Conservation (phyloP, 2,888 invertebrate species). For the Creontiades dilutus region DNA sequence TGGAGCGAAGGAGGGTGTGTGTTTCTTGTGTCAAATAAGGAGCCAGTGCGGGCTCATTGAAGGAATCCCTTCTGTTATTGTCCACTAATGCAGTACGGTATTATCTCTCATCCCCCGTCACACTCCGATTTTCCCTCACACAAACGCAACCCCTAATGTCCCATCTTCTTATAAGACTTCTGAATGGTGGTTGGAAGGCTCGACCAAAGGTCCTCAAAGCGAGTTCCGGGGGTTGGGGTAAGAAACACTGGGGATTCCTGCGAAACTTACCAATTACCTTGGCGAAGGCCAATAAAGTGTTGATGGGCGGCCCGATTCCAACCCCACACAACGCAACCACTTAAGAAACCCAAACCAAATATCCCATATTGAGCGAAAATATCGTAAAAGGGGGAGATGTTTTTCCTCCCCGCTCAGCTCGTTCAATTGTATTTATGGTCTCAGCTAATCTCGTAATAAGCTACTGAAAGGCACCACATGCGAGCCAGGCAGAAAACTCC, state of each 20-base stretch:
- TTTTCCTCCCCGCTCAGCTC: conserved; percentile 11
- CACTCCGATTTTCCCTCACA: conserved; percentile 3
- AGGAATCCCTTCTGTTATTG: conserved; percentile 69
- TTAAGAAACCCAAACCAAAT: conserved; percentile 44
- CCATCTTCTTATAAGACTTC: conserved; percentile 57
- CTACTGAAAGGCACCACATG: conserved; percentile 65
- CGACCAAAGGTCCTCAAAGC: background rate
- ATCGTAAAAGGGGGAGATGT: conserved; percentile 53
- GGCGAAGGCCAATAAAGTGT: conserved; percentile 66
- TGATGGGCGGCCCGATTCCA: conserved; percentile 59
- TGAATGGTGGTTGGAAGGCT: conserved; percentile 55
- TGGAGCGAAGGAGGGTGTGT: conserved; percentile 34
- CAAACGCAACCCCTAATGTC: conserved; percentile 14
- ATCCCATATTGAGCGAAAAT: conserved; percentile 61
- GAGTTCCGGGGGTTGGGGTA: background rate
- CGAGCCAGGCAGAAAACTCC: conserved; percentile 24
- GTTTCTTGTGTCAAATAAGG: conserved; percentile 42
- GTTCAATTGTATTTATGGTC: conserved; percentile 59
- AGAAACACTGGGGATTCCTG: conserved; percentile 29
- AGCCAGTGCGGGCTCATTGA: conserved; percentile 57
- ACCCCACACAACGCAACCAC: conserved; percentile 45
- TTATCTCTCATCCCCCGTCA: conserved; percentile 62
- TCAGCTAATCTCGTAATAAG: conserved; percentile 67
- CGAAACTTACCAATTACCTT: conserved; percentile 66
- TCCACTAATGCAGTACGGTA: conserved; percentile 72